phyloP scores from a whole-genome alignment of 2,797 vertebrate species.

The Poecilia velifera region DNA sequence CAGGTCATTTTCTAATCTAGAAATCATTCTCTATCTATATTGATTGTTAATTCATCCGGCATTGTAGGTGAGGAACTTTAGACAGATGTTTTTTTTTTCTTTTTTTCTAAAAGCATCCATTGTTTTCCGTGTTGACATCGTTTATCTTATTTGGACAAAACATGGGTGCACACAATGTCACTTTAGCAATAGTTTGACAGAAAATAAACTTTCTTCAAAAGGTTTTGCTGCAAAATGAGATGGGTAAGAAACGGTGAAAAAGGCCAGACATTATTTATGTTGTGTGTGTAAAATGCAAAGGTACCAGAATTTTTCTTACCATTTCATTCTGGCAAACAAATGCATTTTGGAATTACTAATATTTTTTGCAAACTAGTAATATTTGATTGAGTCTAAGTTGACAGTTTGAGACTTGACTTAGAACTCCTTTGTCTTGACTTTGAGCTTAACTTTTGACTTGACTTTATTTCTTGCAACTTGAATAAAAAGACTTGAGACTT shows the following conservation, averaged over 20 bases:
- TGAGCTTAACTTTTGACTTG: background rate
- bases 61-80: background rate
- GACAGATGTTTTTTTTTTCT: background rate
- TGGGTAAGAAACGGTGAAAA: background rate
- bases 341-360: background rate
- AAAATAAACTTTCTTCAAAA: background rate
- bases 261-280: background rate
- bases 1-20: background rate
- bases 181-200: background rate
- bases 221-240: background rate
- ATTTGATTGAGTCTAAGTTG: background rate
- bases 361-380: background rate
- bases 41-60: background rate
- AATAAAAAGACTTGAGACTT: background rate
- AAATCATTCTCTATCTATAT: background rate
- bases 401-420: background rate
- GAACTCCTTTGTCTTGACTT: background rate
- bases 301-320: background rate
- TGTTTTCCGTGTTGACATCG: background rate
- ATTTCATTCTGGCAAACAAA: background rate
- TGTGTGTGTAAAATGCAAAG: background rate
- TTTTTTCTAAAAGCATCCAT: background rate
- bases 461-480: background rate
- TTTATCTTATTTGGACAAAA: background rate
- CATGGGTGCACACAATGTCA: background rate